Conservation (phyloP, 2,797 vertebrate genomes). For the Pangasius mekongensis region DNA sequence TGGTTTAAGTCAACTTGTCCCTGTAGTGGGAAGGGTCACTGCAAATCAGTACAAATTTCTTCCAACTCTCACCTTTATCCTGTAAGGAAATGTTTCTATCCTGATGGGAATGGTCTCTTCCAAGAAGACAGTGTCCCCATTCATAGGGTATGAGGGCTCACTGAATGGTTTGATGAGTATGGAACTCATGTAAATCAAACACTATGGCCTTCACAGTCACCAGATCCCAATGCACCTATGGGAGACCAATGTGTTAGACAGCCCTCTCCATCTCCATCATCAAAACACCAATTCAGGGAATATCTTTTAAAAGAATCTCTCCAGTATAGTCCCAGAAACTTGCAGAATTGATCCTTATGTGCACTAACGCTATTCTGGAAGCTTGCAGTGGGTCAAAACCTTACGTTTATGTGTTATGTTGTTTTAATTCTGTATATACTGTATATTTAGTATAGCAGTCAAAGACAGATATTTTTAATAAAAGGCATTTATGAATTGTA, state of each 20-base stretch:
- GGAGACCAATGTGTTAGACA: not conserved
- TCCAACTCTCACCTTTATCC: not conserved
- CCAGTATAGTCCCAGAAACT: not conserved
- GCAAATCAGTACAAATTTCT: not conserved
- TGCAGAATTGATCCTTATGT: not conserved
- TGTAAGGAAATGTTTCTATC: not conserved
- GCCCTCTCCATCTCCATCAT: not conserved
- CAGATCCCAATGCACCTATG: not conserved
- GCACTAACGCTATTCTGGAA: not conserved
- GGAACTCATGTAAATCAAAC: not conserved
- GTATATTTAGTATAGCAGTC: not conserved
- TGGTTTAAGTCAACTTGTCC: not conserved
- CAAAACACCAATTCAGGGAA: not conserved
- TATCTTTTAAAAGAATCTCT: not conserved
- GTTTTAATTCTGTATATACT: constrained; percentile 2
- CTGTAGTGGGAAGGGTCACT: not conserved
- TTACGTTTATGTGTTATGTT: not conserved
- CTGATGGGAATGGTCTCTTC: not conserved
- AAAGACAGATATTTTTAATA: not conserved
- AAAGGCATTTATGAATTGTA: not conserved
- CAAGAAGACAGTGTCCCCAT: not conserved
- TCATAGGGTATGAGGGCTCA: not conserved
- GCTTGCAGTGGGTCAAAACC: not conserved
- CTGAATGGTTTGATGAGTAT: constrained; percentile 2
- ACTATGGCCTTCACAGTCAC: not conserved